Conservation (phyloP, 53 echinoderm and acorn worm species). For the Paracentrotus lividus region DNA sequence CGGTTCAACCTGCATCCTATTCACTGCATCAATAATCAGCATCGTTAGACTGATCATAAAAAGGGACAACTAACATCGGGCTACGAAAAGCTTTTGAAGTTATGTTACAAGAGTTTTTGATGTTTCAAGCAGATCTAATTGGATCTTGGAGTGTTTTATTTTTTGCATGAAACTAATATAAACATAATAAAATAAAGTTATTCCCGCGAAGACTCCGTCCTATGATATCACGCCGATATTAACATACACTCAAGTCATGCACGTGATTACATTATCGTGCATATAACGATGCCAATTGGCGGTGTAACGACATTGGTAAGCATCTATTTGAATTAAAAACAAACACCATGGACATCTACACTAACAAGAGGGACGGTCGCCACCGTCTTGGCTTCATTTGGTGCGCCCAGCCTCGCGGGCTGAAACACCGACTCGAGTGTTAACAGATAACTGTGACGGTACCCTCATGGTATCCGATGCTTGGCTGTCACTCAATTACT, state of each 20-base stretch:
- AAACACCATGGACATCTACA: neutral
- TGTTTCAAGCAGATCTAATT: neutral
- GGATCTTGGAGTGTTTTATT: neutral
- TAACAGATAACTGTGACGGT: neutral
- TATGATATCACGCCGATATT: too few species aligned
- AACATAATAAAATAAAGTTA: neutral
- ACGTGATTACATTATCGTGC: too few species aligned
- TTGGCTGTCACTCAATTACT: slow-evolving; percentile 15
- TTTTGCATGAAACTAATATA: too few species aligned
- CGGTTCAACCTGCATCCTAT: neutral
- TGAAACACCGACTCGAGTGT: slow-evolving; percentile 23
- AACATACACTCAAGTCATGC: too few species aligned
- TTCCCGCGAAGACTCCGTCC: too few species aligned
- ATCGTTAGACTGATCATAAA: neutral
- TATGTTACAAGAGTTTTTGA: neutral
- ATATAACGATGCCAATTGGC: too few species aligned
- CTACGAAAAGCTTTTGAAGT: neutral
- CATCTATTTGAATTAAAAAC: neutral
- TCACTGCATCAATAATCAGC: neutral
- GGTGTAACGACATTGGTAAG: neutral
- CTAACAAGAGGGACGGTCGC: neutral
- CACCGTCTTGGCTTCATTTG: neutral
- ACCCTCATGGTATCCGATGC: neutral
- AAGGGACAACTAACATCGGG: neutral
- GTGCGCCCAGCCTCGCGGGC: neutral